phyloP scores from a whole-genome alignment of 2,113 vertebrate species.

The Miniopterus natalensis region DNA sequence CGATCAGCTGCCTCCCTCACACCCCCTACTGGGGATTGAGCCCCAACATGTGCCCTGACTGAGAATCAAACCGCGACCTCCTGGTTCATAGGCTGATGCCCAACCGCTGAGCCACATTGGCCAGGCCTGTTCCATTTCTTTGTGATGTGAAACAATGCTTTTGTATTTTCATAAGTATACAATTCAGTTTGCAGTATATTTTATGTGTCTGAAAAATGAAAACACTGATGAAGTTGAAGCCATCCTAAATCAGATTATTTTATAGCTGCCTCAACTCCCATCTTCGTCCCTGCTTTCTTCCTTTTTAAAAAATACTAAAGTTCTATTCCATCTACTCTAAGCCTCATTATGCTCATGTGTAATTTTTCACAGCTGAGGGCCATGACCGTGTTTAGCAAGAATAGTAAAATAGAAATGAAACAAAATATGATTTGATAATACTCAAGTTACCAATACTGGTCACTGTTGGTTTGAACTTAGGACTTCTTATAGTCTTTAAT shows the following conservation, averaged over 20 bases:
- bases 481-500: not conserved
- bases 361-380: not conserved
- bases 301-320: not conserved
- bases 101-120: no score
- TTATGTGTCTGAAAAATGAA: conserved; percentile 49
- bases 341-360: not conserved
- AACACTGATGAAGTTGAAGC: conserved; percentile 3
- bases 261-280: not conserved
- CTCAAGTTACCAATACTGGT: not conserved
- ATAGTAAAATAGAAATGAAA: not conserved
- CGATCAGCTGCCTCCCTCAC: no score
- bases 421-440: conserved; percentile 34
- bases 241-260: not conserved
- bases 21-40: no score
- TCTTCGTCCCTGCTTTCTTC: not conserved
- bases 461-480: not conserved
- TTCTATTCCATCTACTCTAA: not conserved
- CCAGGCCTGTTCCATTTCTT: not conserved
- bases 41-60: no score
- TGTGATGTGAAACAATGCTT: conserved; percentile 20
- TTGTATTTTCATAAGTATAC: conserved; percentile 46
- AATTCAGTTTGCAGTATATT: not conserved
- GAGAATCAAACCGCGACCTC: no score
- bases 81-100: no score
- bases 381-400: not conserved